Base-by-base conservation (phyloP, 1,140 invertebrate genomes). In the Polyergus mexicanus region DNA sequence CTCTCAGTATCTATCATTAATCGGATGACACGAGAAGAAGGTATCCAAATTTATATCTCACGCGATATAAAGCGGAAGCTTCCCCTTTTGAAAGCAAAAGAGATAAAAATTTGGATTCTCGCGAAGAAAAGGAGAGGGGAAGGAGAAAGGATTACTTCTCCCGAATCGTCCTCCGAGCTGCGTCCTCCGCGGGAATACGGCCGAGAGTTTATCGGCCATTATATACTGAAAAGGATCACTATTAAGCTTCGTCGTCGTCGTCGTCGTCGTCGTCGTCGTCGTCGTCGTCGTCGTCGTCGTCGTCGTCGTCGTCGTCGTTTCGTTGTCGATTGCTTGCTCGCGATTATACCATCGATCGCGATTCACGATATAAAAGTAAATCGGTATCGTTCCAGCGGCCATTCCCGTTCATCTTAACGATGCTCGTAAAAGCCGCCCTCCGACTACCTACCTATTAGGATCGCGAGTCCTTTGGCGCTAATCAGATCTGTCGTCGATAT, bases 121-220 rank as follows among this genome's bases (percentile, higher is more conserved):
- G 77, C 65, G 35, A 41, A 19, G 28, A 13, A 47, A 4, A 47
- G 44, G 44, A 16, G 19, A 44, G 19, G 25, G 16, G 6, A 2
- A 1, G 2, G 2, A 3, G n/a, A 11, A 65, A 28, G 51, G 63
- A 65, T 47, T 44, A 65, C 16, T 72, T 85, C 58, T 54, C 35
- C 56, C 86, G 87, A 88, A 74, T 88, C 75, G 87, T 88, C 88
- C 88, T 76, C 85, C 87, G 88, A 89, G 88, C 87, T 89, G 88
- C 87, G 58, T 89, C 88, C 87, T 89, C 88, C 81, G 88, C 88
- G 87, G 11, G 58, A 56, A 63, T 75, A 47, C n/a, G 56, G 65
- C 60, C 86, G 86, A 85, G 54, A 88, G 54, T 58, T 83, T 83
- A 83, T 60, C 78, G 74, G 75, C 38, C 28, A 44, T 62, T 75